Evolutionary conservation across 2,113 vertebrate genomes (phyloP).

Genomic region (Leptobrachium leishanense): DNA sequence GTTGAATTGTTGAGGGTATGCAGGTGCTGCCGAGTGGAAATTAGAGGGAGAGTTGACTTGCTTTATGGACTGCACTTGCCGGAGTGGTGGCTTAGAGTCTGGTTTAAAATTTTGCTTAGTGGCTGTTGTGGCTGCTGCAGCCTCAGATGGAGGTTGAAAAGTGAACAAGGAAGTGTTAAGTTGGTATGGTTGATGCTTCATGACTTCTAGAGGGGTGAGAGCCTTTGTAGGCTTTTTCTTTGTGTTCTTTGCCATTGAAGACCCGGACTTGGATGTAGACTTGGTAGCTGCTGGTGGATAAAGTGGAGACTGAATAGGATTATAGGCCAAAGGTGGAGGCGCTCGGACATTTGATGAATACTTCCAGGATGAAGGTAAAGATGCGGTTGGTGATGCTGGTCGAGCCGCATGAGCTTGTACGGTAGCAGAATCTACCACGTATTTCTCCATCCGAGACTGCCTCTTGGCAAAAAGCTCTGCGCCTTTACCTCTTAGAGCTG

Average conservation of each 20-base stretch:
- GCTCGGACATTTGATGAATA: conserved; percentile 91
- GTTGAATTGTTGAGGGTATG: conserved; percentile 72
- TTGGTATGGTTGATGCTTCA: conserved; percentile 97
- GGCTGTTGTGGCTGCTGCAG: conserved; percentile 64
- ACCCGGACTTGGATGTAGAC: conserved; percentile 61
- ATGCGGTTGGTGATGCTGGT: conserved; percentile 82
- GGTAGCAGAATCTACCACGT: conserved; percentile 90
- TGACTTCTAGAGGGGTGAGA: conserved; percentile 89
- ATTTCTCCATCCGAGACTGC: conserved; percentile 97
- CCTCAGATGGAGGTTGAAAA: conserved; percentile 80
- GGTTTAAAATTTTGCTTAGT: conserved; percentile 67
- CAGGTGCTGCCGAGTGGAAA: conserved; percentile 58
- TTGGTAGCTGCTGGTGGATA: conserved; percentile 87
- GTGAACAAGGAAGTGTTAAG: conserved; percentile 90
- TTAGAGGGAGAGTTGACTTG: conserved; percentile 53
- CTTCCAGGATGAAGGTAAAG: conserved; percentile 90
- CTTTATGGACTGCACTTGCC: conserved; percentile 66
- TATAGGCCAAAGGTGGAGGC: conserved; percentile 87
- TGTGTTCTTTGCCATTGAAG: conserved; percentile 60
- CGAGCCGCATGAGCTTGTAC: conserved; percentile 85
- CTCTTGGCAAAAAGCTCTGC: conserved; percentile 94
- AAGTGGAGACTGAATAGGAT: conserved; percentile 88
- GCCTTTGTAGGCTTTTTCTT: conserved; percentile 82
- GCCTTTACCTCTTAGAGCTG: conserved; percentile 83
- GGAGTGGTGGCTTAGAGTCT: conserved; percentile 61